Evolutionary conservation across 2,797 vertebrate genomes (phyloP).

Genomic region (Crenichthys baileyi): DNA sequence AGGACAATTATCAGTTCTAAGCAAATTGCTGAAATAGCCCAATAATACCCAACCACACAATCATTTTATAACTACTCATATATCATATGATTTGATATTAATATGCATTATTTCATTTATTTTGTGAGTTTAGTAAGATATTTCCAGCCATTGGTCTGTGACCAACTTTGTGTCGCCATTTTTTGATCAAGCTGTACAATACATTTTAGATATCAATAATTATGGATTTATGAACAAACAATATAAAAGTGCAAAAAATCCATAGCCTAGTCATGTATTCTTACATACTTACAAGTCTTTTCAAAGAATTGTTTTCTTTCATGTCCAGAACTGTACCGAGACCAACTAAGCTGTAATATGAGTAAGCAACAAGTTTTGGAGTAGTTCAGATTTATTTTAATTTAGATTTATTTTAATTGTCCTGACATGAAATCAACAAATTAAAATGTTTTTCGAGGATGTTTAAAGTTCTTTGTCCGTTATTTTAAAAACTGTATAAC

Average conservation of each 20-base stretch:
- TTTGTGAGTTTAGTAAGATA: neutral
- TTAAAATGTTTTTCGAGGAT: neutral
- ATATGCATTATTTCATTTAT: neutral
- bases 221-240: slow-evolving; percentile 34
- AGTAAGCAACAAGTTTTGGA: neutral
- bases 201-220: slow-evolving; percentile 44
- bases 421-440: neutral
- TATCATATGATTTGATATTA: neutral
- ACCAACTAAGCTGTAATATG: neutral
- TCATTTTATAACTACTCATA: neutral
- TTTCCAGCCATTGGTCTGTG: neutral
- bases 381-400: neutral
- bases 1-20: too few relatives aligned
- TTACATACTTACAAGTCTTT: neutral
- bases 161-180: neutral
- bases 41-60: neutral
- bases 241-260: neutral
- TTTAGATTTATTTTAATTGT: neutral
- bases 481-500: neutral
- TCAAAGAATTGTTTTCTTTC: neutral
- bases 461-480: neutral
- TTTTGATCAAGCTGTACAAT: slow-evolving; percentile 28
- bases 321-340: neutral
- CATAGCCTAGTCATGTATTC: neutral
- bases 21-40: neutral